Conservation (phyloP, 2,888 invertebrate genomes). For the Rhimphoctona megacephalus region DNA sequence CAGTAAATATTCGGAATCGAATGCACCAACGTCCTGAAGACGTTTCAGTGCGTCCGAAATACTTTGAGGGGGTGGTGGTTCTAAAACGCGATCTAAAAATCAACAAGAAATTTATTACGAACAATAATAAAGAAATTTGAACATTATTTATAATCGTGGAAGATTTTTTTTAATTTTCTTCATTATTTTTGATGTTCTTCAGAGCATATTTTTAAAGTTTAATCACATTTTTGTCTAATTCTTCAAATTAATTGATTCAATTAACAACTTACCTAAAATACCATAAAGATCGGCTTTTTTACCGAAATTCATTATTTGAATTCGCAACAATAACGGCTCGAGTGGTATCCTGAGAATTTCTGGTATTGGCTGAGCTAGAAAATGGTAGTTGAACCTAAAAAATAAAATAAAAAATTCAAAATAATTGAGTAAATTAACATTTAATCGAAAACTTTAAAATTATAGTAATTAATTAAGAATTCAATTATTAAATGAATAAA, state of each 20-base stretch:
- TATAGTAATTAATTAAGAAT: not conserved
- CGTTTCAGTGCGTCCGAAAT: slow-evolving; percentile 90
- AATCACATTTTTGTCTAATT: not conserved
- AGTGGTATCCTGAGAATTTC: slow-evolving; percentile 96
- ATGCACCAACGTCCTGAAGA: slow-evolving; percentile 91
- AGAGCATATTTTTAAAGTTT: no score
- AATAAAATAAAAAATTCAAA: not conserved
- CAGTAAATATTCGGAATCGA: slow-evolving; percentile 90
- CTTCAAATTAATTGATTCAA: not conserved
- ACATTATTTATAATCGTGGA: not conserved
- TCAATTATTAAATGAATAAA: not conserved
- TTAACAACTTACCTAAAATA: slow-evolving; percentile 85
- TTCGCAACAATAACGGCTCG: slow-evolving; percentile 92
- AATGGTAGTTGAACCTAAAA: slow-evolving; percentile 87
- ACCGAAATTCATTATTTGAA: slow-evolving; percentile 88
- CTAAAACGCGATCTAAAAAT: slow-evolving; percentile 88
- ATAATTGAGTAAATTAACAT: not conserved
- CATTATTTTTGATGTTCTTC: not conserved
- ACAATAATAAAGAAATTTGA: not conserved
- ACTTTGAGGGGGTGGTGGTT: slow-evolving; percentile 90
- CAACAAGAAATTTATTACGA: slow-evolving; percentile 55
- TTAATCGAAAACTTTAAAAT: not conserved
- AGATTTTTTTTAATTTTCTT: not conserved
- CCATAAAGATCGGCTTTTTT: slow-evolving; percentile 85
- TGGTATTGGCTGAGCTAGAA: slow-evolving; percentile 92